Conservation (phyloP, 2,888 invertebrate genomes). For the Euphydryas editha region DNA sequence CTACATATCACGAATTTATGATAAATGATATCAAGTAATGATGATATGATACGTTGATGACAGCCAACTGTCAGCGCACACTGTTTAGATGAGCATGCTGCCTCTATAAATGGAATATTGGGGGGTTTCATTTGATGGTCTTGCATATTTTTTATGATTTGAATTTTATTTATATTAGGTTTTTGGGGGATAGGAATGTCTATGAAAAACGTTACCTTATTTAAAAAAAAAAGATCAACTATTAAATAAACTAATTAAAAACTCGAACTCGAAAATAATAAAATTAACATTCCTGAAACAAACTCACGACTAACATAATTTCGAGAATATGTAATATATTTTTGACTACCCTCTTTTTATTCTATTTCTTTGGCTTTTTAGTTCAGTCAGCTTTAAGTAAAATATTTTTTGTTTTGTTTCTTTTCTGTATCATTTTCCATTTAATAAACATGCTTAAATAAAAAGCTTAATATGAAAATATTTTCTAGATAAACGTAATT, state of each 20-base stretch:
- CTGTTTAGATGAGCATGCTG: slow-evolving; percentile 78
- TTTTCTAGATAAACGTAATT: not conserved
- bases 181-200: slow-evolving; percentile 21
- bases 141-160: slow-evolving; percentile 17
- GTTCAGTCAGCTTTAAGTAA: too few relatives aligned
- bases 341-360: too few relatives aligned
- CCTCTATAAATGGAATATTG: slow-evolving; percentile 59
- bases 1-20: slow-evolving; percentile 43
- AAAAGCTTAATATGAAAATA: not conserved
- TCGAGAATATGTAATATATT: too few relatives aligned
- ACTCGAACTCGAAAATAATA: too few relatives aligned
- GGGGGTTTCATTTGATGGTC: slow-evolving; percentile 26
- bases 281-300: too few relatives aligned
- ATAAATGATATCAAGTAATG: slow-evolving; percentile 43
- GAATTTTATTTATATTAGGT: not conserved
- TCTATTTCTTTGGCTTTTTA: too few relatives aligned
- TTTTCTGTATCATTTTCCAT: too few relatives aligned
- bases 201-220: slow-evolving; percentile 23
- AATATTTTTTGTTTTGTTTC: too few relatives aligned
- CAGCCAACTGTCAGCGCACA: slow-evolving; percentile 74
- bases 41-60: slow-evolving; percentile 45
- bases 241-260: too few relatives aligned
- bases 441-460: too few relatives aligned
- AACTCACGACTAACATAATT: too few relatives aligned
- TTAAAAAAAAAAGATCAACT: not conserved